Conservation (phyloP, 2,888 invertebrate genomes). For the Torymus texanus region DNA sequence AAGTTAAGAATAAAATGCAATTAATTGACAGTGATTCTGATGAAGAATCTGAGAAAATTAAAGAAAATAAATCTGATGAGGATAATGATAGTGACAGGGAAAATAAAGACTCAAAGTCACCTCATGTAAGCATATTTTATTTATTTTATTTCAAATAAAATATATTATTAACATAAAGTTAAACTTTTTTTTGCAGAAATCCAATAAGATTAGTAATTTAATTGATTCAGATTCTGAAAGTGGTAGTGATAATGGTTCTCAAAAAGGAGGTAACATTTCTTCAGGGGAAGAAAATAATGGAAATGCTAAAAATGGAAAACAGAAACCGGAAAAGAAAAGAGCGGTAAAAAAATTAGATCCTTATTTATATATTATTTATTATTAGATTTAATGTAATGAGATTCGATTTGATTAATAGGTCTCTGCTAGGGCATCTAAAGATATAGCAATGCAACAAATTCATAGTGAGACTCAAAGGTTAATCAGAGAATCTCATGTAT, state of each 20-base stretch:
- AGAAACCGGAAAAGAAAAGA: conserved; percentile 53
- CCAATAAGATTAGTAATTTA: conserved; percentile 57
- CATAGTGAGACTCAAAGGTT: conserved; percentile 90
- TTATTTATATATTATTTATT: conserved; percentile 9
- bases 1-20: conserved; percentile 34
- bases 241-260: conserved; percentile 31
- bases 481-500: conserved; percentile 84
- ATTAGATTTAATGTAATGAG: neutral
- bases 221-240: conserved; percentile 65
- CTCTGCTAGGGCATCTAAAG: conserved; percentile 67
- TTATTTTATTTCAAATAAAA: conserved; percentile 16
- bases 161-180: neutral
- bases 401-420: conserved; percentile 34
- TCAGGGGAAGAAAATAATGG: conserved; percentile 44
- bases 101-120: conserved; percentile 20
- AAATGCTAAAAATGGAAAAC: conserved; percentile 45
- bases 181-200: conserved; percentile 55
- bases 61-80: conserved; percentile 43
- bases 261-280: conserved; percentile 14
- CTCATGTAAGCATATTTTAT: conserved; percentile 42
- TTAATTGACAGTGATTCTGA: conserved; percentile 65
- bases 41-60: conserved; percentile 53
- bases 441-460: conserved; percentile 84
- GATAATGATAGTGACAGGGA: conserved; percentile 32
- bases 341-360: conserved; percentile 47